Percentiles rank a stretch among this genome's conserved stretches.
Evolutionary conservation across 2,113 vertebrate genomes (phyloP).

Genomic region (Callocephalon fimbriatum): DNA sequence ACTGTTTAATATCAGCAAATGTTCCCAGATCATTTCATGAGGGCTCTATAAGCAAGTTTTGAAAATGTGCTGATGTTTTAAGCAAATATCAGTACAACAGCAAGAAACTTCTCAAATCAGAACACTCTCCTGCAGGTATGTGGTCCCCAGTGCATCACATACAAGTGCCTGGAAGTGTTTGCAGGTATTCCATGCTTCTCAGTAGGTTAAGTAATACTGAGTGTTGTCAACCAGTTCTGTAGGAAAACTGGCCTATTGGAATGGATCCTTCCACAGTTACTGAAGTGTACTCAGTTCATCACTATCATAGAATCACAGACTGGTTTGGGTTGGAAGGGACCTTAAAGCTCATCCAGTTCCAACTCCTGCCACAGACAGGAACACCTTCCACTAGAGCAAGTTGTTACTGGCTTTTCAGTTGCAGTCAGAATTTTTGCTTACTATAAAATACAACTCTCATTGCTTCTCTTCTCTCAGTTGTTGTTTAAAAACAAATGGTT

Average conservation of each 20-base stretch:
- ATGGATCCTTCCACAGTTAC: accelerated
- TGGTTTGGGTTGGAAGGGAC: background rate
- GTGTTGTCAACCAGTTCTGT: background rate
- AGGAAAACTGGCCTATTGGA: background rate
- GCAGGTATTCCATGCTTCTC: background rate
- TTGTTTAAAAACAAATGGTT: background rate
- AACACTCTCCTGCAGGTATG: background rate
- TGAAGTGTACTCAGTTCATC: background rate
- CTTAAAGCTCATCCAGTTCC: background rate
- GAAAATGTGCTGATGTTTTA: background rate
- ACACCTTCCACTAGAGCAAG: background rate
- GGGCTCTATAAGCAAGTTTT: background rate
- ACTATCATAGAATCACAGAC: background rate
- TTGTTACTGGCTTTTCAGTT: background rate
- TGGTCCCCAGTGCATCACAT: background rate
- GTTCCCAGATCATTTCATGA: background rate
- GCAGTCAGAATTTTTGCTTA: background rate
- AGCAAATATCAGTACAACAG: background rate
- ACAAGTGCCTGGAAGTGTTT: background rate
- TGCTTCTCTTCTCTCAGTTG: background rate
- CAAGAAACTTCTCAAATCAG: background rate
- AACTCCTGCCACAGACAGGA: background rate
- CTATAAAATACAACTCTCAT: accelerated
- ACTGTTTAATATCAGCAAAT: background rate
- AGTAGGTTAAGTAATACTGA: background rate